Evolutionary conservation across 1,140 invertebrate genomes (phyloP).

Genomic region (Lasaia peninsularis): DNA sequence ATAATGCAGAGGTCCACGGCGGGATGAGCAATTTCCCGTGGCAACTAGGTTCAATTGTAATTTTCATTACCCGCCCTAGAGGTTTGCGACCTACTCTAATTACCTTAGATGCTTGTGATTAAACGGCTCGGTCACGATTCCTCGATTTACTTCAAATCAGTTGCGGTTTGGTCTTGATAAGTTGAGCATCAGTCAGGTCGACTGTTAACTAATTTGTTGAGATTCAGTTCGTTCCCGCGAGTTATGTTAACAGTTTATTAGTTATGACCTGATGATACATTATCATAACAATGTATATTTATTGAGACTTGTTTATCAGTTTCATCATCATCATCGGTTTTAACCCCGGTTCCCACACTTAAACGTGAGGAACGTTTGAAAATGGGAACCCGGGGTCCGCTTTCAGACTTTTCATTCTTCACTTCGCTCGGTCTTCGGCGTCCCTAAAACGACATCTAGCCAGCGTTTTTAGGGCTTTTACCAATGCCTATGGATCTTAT

Average conservation of each 20-base stretch:
- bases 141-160: slow-evolving; percentile 68
- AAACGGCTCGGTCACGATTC: slow-evolving; percentile 68
- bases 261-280: not conserved
- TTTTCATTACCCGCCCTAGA: slow-evolving; percentile 65
- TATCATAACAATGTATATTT: not conserved
- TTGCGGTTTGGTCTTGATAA: slow-evolving; percentile 59
- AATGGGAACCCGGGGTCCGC: too few relatives aligned
- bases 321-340: too few relatives aligned
- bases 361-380: too few relatives aligned
- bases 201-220: slow-evolving; percentile 28
- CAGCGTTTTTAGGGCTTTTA: too few relatives aligned
- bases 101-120: slow-evolving; percentile 72
- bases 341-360: too few relatives aligned
- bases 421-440: too few relatives aligned
- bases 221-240: slow-evolving; percentile 24
- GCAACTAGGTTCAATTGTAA: slow-evolving; percentile 65
- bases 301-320: too few relatives aligned
- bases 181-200: slow-evolving; percentile 52
- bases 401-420: too few relatives aligned
- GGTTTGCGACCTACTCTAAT: slow-evolving; percentile 70
- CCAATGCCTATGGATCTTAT: too few relatives aligned
- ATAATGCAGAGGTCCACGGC: slow-evolving; percentile 21
- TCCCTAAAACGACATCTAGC: too few relatives aligned
- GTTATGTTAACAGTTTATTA: slow-evolving; percentile 20
- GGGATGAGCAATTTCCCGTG: slow-evolving; percentile 61